A percentile compares a stretch with the other conserved stretches of the same genome.
These are phyloP conservation scores for Saturnia pavonia DNA, from an alignment of 2,888 invertebrate species.

Conservation along the genomic window DNA sequence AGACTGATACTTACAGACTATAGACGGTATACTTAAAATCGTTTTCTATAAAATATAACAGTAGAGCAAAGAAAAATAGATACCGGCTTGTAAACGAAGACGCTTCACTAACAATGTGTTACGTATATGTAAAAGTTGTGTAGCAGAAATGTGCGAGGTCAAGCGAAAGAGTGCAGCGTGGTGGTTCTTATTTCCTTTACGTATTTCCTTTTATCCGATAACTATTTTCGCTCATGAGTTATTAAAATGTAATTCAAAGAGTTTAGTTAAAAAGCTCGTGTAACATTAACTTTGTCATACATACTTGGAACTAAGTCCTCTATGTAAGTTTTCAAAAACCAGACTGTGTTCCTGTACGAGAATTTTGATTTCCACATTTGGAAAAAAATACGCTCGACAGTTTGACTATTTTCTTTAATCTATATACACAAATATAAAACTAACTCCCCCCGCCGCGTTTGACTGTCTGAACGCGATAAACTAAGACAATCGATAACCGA, in stretches of 20 bases:
- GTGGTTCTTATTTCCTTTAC: slow-evolving; percentile 1
- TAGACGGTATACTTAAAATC: no score
- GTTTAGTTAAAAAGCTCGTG: not conserved
- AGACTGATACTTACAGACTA: no score
- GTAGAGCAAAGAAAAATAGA: not conserved
- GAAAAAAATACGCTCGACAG: no score
- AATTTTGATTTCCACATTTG: no score
- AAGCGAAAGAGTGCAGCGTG: not conserved
- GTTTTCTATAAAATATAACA: not conserved
- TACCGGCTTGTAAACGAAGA: slow-evolving; percentile 6
- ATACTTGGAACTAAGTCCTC: no score
- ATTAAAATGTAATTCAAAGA: not conserved
- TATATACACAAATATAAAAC: no score
- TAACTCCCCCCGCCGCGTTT: no score
- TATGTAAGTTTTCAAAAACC: no score
- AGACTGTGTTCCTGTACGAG: no score
- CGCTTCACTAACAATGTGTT: slow-evolving; percentile 10
- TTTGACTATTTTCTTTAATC: no score
- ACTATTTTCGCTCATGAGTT: not conserved
- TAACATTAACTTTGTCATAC: not conserved
- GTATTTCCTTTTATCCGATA: not conserved
- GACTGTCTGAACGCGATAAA: no score
- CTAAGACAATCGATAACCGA: no score
- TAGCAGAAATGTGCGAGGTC: slow-evolving; percentile 11
- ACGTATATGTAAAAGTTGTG: slow-evolving; percentile 3